Conservation (phyloP, 1,140 invertebrate genomes). For the Heliconius hewitsoni region DNA sequence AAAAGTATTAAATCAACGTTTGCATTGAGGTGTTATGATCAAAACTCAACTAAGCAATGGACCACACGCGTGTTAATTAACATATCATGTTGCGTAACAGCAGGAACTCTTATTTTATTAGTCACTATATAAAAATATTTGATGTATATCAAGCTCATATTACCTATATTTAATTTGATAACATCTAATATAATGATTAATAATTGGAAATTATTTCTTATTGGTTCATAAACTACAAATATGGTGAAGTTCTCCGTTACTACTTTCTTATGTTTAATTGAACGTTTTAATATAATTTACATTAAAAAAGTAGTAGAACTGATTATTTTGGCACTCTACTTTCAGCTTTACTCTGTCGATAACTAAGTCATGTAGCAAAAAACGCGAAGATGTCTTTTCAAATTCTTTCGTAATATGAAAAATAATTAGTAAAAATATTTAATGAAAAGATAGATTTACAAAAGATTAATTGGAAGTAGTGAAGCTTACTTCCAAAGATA, state of each 20-base stretch:
- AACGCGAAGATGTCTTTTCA: too few relatives aligned
- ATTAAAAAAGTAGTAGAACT: too few relatives aligned
- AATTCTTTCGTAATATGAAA: not conserved
- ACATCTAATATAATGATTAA: not conserved
- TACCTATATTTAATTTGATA: constrained; percentile 3
- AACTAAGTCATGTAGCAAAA: too few relatives aligned
- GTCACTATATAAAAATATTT: constrained; percentile 13
- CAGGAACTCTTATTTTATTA: constrained; percentile 35
- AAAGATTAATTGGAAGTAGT: not conserved
- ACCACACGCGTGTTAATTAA: constrained; percentile 34
- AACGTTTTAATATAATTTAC: too few relatives aligned
- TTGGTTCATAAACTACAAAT: not conserved
- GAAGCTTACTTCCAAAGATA: not conserved
- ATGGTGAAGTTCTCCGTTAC: too few relatives aligned
- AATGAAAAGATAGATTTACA: not conserved
- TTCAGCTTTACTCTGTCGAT: too few relatives aligned
- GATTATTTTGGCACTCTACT: too few relatives aligned
- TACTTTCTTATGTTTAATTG: too few relatives aligned
- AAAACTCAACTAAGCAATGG: constrained; percentile 27
- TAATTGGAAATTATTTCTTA: not conserved
- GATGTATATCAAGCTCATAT: constrained; percentile 6
- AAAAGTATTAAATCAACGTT: not conserved
- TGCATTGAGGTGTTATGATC: constrained; percentile 31
- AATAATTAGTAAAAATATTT: not conserved
- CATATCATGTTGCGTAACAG: constrained; percentile 26